A percentile compares a stretch with the other conserved stretches of the same genome.
phyloP scores from a whole-genome alignment of 2,797 vertebrate genomes.

The Cyclopterus lumpus region DNA sequence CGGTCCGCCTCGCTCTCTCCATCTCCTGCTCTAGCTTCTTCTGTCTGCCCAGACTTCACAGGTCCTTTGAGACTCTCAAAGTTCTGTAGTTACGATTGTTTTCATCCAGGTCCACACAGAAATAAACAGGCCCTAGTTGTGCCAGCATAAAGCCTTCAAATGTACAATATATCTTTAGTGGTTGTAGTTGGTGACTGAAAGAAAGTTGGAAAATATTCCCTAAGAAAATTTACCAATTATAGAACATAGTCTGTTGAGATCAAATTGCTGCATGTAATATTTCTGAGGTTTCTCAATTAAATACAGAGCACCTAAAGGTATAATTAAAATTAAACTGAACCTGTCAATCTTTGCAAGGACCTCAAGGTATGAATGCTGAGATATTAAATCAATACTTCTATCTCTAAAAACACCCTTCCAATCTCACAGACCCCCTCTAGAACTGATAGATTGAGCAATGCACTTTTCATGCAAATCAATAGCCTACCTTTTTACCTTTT shows the following conservation, averaged over 20 bases:
- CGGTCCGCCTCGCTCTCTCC: not conserved
- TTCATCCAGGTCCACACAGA: constrained; percentile 3
- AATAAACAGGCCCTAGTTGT: not conserved
- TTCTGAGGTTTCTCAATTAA: constrained; percentile 71
- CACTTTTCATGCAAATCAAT: constrained; percentile 75
- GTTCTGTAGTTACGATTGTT: constrained; percentile 22
- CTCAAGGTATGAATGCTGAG: constrained; percentile 71
- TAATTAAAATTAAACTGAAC: constrained; percentile 77
- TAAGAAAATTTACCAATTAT: constrained; percentile 15
- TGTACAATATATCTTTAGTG: not conserved
- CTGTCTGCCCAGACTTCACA: constrained; percentile 18
- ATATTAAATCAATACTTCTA: constrained; percentile 76
- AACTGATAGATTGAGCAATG: constrained; percentile 63
- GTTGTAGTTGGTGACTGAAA: not conserved
- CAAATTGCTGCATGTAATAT: constrained; percentile 53
- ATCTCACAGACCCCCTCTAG: constrained; percentile 60
- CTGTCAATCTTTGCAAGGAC: constrained; percentile 65
- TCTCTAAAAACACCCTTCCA: constrained; percentile 71
- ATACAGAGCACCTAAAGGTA: constrained; percentile 72
- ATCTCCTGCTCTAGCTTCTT: constrained; percentile 6
- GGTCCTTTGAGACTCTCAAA: constrained; percentile 11
- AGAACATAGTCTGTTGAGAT: constrained; percentile 38
- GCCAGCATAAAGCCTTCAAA: constrained; percentile 4
- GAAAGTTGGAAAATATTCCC: constrained; percentile 4
- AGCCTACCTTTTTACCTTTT: constrained; percentile 41